Evolutionary conservation across 1,140 invertebrate species (phyloP).

Genomic region (Eufriesea mexicana): DNA sequence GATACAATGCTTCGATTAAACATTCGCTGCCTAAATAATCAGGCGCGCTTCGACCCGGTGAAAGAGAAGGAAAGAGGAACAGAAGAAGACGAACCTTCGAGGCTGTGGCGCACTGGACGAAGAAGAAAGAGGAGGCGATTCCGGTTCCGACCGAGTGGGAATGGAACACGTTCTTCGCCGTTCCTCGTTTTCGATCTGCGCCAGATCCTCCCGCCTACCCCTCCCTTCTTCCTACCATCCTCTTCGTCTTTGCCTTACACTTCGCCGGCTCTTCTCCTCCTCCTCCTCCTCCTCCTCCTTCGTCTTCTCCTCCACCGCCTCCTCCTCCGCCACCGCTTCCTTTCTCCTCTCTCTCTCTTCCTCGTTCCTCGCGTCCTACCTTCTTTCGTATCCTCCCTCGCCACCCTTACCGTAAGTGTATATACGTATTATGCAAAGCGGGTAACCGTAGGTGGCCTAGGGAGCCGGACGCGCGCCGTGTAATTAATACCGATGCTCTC

Average conservation of each 20-base stretch:
- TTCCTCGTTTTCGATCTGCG: slow-evolving; percentile 69
- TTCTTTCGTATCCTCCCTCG: slow-evolving; percentile 56
- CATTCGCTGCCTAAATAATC: slow-evolving; percentile 82
- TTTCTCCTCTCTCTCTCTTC: background rate
- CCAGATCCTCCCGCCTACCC: slow-evolving; percentile 52
- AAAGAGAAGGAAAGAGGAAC: slow-evolving; percentile 54
- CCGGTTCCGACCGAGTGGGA: slow-evolving; percentile 72
- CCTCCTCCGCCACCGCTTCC: slow-evolving; percentile 19
- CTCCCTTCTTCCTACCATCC: slow-evolving; percentile 17
- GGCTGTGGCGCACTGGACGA: background rate
- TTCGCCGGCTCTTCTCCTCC: slow-evolving; percentile 37
- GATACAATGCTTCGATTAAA: slow-evolving; percentile 83
- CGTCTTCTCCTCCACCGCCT: slow-evolving; percentile 7
- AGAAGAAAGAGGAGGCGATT: slow-evolving; percentile 62
- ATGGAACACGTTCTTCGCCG: slow-evolving; percentile 71
- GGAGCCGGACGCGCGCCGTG: slow-evolving; percentile 73
- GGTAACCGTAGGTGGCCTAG: slow-evolving; percentile 78
- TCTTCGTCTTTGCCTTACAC: slow-evolving; percentile 50
- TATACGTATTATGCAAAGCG: slow-evolving; percentile 79
- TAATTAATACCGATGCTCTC: slow-evolving; percentile 78
- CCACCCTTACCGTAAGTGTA: slow-evolving; percentile 70
- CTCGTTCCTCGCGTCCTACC: slow-evolving; percentile 4
- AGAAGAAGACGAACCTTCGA: slow-evolving; percentile 29
- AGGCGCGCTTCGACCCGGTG: slow-evolving; percentile 70
- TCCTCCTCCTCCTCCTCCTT: slow-evolving; percentile 9